A percentile compares a stretch with the other conserved stretches of the same genome.
Conservation (phyloP, 2,797 vertebrate genomes). For the Falco peregrinus region DNA sequence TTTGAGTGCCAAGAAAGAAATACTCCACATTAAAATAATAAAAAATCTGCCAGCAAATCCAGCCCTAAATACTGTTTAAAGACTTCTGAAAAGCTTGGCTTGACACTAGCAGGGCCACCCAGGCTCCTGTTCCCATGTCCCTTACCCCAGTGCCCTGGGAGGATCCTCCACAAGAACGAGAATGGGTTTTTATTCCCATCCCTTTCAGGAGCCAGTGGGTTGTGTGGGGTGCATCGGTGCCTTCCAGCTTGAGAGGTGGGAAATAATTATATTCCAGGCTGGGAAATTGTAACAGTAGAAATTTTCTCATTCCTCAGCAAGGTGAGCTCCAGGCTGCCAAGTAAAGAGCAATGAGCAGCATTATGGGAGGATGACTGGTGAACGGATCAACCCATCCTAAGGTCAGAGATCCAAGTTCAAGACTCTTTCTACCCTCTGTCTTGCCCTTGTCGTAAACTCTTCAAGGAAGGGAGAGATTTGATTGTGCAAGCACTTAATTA, state of each 20-base stretch:
- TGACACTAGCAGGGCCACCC: neutral
- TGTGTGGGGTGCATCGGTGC: neutral
- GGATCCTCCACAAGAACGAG: neutral
- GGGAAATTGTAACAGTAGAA: neutral
- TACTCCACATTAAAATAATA: neutral
- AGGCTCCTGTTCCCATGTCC: neutral
- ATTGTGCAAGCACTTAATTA: neutral
- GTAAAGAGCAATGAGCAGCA: neutral
- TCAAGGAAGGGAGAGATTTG: neutral
- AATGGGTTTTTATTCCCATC: neutral
- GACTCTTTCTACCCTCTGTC: neutral
- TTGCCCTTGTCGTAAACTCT: neutral
- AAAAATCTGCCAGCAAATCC: neutral
- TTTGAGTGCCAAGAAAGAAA: constrained; percentile 15
- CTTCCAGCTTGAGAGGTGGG: neutral
- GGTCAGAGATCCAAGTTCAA: neutral
- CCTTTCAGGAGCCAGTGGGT: neutral
- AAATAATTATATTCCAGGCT: neutral
- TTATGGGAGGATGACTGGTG: neutral
- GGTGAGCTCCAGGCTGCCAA: neutral
- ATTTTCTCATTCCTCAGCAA: neutral
- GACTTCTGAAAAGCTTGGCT: neutral
- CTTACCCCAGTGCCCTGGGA: neutral
- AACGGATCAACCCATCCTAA: neutral
- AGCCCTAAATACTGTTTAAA: neutral